phyloP scores from a whole-genome alignment of 2,113 vertebrate genomes.

The Meriones unguiculatus region DNA sequence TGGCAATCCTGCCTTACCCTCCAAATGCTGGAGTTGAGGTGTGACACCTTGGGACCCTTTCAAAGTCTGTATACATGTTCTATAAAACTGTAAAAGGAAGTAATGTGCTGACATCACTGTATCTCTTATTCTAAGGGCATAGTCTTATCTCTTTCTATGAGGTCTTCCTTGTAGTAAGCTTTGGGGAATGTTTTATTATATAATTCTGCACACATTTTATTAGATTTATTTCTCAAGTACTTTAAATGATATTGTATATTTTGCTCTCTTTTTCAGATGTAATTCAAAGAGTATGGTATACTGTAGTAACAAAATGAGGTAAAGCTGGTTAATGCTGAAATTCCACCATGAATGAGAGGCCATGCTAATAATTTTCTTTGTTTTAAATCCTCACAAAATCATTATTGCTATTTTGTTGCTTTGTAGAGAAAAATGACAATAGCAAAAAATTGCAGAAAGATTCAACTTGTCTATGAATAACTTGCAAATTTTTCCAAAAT shows the following conservation, averaged over 20 bases:
- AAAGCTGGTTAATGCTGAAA: slow-evolving; percentile 12
- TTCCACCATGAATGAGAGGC: not conserved
- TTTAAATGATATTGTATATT: not conserved
- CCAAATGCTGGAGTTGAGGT: not conserved
- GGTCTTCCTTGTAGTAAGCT: not conserved
- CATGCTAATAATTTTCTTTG: slow-evolving; percentile 9
- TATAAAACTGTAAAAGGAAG: not conserved
- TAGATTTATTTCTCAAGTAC: not conserved
- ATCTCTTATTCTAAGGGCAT: not conserved
- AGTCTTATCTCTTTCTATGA: not conserved
- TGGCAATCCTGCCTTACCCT: not conserved
- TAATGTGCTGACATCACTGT: not conserved
- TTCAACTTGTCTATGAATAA: not conserved
- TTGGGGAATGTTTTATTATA: not conserved
- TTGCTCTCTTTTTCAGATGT: not conserved
- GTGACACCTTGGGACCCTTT: not conserved
- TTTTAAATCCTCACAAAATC: not conserved
- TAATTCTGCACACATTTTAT: not conserved
- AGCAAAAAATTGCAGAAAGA: not conserved
- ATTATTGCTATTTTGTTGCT: not conserved
- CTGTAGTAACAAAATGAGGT: slow-evolving; percentile 8
- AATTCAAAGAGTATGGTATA: not conserved
- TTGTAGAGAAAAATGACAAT: not conserved
- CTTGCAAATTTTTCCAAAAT: not conserved
- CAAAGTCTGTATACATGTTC: not conserved